Percentiles rank a stretch among this genome's conserved stretches.
Evolutionary conservation across 2,113 vertebrate genomes (phyloP).

Genomic region (Eurypyga helias): DNA sequence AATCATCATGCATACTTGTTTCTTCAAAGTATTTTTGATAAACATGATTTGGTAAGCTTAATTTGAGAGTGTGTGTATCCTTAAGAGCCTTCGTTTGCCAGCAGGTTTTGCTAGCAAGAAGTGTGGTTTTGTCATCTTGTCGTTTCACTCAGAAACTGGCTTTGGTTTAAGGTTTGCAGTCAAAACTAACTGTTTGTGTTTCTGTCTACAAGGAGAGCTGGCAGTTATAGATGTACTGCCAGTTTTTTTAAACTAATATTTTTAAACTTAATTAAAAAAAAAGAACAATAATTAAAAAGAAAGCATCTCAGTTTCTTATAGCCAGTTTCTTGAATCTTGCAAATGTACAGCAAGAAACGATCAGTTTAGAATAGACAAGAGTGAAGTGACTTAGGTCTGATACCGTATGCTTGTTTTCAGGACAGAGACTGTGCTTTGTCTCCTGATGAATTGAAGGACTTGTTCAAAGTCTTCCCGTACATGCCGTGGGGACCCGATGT

Average conservation of each 20-base stretch:
- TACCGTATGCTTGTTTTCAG: conserved; percentile 73
- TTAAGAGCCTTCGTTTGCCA: not conserved
- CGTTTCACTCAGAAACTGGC: not conserved
- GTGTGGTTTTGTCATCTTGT: fast-evolving
- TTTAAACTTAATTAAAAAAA: not conserved
- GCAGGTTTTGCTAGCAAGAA: not conserved
- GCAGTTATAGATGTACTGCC: not conserved
- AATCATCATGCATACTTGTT: conserved; percentile 99
- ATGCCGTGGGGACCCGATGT: conserved; percentile 99
- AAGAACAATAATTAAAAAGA: not conserved
- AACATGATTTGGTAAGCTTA: conserved; percentile 94
- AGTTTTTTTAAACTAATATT: not conserved
- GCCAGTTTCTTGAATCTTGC: not conserved
- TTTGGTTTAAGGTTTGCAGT: not conserved
- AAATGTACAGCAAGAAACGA: not conserved
- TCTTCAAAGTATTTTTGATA: conserved; percentile 98
- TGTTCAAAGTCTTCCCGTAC: conserved; percentile 98
- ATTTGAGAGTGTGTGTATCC: not conserved
- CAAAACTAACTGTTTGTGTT: not conserved
- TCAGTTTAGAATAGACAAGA: not conserved
- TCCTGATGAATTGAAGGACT: conserved; percentile 94
- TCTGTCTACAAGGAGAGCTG: not conserved
- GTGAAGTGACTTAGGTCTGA: not conserved
- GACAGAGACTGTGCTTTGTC: conserved; percentile 96
- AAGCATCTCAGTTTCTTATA: not conserved